Base-by-base conservation (phyloP, 2,113 vertebrate species). In the Oncorhynchus nerka region DNA sequence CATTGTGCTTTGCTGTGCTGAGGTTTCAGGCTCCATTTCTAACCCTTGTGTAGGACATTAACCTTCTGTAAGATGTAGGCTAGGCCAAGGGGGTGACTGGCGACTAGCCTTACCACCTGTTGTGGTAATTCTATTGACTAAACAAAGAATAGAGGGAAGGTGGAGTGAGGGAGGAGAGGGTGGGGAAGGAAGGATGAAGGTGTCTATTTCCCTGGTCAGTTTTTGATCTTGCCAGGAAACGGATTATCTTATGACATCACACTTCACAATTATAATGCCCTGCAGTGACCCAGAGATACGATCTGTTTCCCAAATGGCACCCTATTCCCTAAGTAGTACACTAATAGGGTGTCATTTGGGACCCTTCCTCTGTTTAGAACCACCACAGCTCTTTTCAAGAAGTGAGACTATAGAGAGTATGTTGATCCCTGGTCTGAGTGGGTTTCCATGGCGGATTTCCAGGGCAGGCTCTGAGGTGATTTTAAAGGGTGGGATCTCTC, bases 71-170 rank as follows among this genome's bases (percentile, higher is more conserved):
- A 57, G 69, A 48, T 70, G 64, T 28, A 67, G 76, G 30, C 67
- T 34, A 68, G 32, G 5, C 51, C 51, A 55, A 15, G 76, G 39
- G 19, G 24, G 28, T 64, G 64, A 66, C 64, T 28, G 51, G 26
- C 70, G 73, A 75, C 74, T 77, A 83, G 87, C 82, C 85, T 81
- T 82, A 83, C 89, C 93, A 93, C 90, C 90, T 93, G 90, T 90
- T 89, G 87, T 71, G 83, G 79, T 82, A 89, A 92, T 88, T 45
- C 9, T 89, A 88, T 84, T 78, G 75, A 77, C 84, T 74, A 59
- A 89, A 89, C 87, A 88, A 90, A 90, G 70, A 61, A 84, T 75
- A 51, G 68, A 69, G 66, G 66, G 45, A 67, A 32, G 49, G 39
- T 73, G 55, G 68, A 22, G 6, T n/a, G 24, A 19, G 32, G 32